Percentiles rank a stretch among this genome's conserved stretches.
These are phyloP conservation scores for Dysidea cf. avara DNA, from an alignment of 37 sponge, comb jelly and placozoan genomes.

Conservation along the genomic window DNA sequence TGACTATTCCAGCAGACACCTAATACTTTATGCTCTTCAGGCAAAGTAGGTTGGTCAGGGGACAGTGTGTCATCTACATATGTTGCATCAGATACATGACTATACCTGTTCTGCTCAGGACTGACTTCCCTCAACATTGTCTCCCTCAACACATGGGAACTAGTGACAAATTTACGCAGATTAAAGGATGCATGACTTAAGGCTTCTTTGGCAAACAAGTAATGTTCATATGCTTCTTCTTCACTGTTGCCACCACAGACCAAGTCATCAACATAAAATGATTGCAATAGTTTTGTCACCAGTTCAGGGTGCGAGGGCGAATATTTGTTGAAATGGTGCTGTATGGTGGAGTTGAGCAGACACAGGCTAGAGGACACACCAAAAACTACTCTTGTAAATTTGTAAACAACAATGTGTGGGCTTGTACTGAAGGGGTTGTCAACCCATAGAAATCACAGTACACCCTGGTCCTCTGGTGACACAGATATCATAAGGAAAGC, in stretches of 20 bases:
- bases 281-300: constrained; percentile 11
- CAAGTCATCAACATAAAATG: constrained; percentile 59
- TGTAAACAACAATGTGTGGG: constrained; percentile 15
- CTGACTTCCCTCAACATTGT: constrained; percentile 1
- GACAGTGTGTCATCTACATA: constrained; percentile 28
- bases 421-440: constrained; percentile 20
- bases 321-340: constrained; percentile 30
- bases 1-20: constrained; percentile 46
- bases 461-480: constrained; percentile 26
- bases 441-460: constrained; percentile 56
- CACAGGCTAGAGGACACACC: constrained; percentile 47
- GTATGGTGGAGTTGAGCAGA: constrained; percentile 43
- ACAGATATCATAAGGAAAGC: constrained; percentile 53
- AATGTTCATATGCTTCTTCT: constrained; percentile 26
- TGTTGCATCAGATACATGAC: constrained; percentile 15
- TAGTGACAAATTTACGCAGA: constrained; percentile 47
- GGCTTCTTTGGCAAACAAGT: constrained; percentile 25
- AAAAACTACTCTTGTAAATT: constrained; percentile 45
- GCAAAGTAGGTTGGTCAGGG: not conserved
- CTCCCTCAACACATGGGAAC: constrained; percentile 11
- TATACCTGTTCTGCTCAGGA: not conserved
- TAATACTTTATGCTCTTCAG: constrained; percentile 44
- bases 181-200: constrained; percentile 33
- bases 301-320: not conserved
- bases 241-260: constrained; percentile 41